Conservation (phyloP, 1,140 invertebrate species). For the Trichogramma pretiosum region DNA sequence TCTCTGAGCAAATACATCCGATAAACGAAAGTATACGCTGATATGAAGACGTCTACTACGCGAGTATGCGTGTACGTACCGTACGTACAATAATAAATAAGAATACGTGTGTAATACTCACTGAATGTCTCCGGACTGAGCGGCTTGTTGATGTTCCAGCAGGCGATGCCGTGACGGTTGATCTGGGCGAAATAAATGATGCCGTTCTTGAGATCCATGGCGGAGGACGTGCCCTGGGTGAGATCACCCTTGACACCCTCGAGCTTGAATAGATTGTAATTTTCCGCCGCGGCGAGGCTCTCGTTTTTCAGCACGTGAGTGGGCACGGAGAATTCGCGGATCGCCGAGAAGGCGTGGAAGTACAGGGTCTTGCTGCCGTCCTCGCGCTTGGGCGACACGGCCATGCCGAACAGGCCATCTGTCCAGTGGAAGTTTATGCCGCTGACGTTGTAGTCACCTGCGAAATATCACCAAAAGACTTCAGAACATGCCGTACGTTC, state of each 20-base stretch:
- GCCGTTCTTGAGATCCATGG: constrained; percentile 50
- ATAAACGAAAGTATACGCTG: too few species aligned
- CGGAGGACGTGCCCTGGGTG: constrained; percentile 48
- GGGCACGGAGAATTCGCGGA: constrained; percentile 65
- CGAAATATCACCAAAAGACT: too few species aligned
- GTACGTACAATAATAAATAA: too few species aligned
- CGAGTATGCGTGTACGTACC: too few species aligned
- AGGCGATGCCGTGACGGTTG: constrained; percentile 57
- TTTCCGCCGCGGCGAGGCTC: constrained; percentile 42
- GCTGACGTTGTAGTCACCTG: constrained; percentile 57
- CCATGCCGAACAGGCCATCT: constrained; percentile 63
- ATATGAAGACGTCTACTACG: too few species aligned
- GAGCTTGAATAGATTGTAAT: constrained; percentile 39
- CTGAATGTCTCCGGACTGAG: constrained; percentile 41
- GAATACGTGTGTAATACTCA: too few species aligned
- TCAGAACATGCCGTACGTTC: too few species aligned
- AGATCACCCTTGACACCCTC: constrained; percentile 52
- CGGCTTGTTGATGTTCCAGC: constrained; percentile 57
- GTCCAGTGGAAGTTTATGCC: constrained; percentile 71
- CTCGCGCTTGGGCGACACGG: constrained; percentile 50
- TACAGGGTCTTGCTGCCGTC: constrained; percentile 58
- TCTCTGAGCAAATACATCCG: too few species aligned
- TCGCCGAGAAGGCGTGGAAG: constrained; percentile 66
- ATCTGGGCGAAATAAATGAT: constrained; percentile 60
- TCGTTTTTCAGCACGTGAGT: constrained; percentile 62